A percentile compares a stretch with the other conserved stretches of the same genome.
These are phyloP conservation scores for Phalacrocorax carbo DNA, from an alignment of 2,113 vertebrate species.

Conservation along the genomic window DNA sequence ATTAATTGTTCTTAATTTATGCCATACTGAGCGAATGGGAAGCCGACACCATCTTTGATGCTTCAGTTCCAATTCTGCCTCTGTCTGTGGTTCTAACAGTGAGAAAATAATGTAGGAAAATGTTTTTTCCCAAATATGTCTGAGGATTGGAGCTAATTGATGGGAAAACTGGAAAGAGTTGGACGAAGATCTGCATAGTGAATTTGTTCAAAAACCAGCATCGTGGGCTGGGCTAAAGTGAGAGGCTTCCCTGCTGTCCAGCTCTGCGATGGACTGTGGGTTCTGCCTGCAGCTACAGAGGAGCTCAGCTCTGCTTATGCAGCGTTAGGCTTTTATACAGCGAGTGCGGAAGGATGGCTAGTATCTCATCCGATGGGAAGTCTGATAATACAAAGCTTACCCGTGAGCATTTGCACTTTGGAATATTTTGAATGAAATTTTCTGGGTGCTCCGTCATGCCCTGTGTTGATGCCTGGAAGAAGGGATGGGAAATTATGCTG, in stretches of 20 bases:
- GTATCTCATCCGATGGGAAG: background rate
- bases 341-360: background rate
- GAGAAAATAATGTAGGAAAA: background rate
- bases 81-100: background rate
- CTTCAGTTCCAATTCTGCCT: background rate
- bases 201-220: background rate
- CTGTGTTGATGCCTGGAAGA: background rate
- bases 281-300: too few relatives aligned
- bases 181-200: background rate
- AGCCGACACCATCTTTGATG: background rate
- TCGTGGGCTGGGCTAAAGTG: fast-evolving
- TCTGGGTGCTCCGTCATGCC: background rate
- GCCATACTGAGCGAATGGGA: background rate
- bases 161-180: background rate
- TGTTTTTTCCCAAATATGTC: background rate
- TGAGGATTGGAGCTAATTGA: background rate
- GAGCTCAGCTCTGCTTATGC: background rate
- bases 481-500: background rate
- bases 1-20: background rate
- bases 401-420: background rate
- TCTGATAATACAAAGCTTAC: background rate
- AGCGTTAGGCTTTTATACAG: background rate
- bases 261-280: fast-evolving
- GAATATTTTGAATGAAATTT: background rate
- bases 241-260: background rate